Base-by-base conservation (phyloP, 2,888 invertebrate genomes). In the Polyommatus iphigenia region DNA sequence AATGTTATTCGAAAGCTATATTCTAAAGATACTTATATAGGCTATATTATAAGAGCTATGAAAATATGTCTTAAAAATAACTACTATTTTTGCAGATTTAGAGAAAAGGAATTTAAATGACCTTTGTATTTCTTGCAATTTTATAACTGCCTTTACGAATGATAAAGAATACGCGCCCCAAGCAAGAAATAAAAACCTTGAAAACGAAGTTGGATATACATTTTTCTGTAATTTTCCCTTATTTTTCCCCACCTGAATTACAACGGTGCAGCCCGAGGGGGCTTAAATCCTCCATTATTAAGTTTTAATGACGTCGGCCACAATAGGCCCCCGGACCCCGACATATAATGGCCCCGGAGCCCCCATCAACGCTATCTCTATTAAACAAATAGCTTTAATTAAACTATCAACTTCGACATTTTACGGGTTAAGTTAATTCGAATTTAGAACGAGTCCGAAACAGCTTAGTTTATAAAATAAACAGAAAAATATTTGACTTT, bases 281-380 rank as follows among this genome's bases (percentile, higher is more conserved):
- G 88, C 89, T 54, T 88, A 85, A 89, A 90, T 88, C 87, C 87
- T 80, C 86, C 88, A 89, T 91, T 91, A 91, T 91, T 89, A 91
- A 91, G 88, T 91, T 92, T 92, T 91, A 91, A 91, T 91, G 91
- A 91, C 89, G 88, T 85, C 85, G 83, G 82, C 87, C 88, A 88
- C 89, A 88, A 88, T 87, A 85, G 85, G 83, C 83, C 46, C 82
- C 85, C 87, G 81, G 80, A 81, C 87, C 83, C 88, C 89, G 88
- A 90, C 90, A 91, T 85, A 91, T 90, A 91, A 91, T 88, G 86
- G 88, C 81, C 85, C 84, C 85, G 85, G 87, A 87, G 86, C 86
- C 82, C 84, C 83, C 78, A 88, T 89, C 89, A 89, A 89, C 84
- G 85, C 84, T 78, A 78, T 76, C 71, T 20, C n/a, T 46, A 75